phyloP scores from a whole-genome alignment of 2,113 vertebrate species.

The Zonotrichia leucophrys region DNA sequence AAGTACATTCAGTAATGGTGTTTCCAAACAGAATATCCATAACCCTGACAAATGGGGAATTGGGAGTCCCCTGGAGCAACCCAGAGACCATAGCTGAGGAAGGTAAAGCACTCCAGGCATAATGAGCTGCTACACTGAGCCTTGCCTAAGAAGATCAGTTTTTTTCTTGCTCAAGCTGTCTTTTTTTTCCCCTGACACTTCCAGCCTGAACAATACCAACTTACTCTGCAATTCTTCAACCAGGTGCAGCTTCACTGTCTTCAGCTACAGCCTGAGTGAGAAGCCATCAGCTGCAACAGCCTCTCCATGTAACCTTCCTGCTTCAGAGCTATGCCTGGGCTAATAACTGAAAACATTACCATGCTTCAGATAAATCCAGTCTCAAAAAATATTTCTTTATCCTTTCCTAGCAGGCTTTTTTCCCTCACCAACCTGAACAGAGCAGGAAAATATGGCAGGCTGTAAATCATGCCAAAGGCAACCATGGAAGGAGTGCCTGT shows the following conservation, averaged over 20 bases:
- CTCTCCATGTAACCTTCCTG: neutral
- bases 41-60: neutral
- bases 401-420: neutral
- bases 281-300: neutral
- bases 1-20: neutral
- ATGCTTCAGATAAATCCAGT: neutral
- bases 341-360: neutral
- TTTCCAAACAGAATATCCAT: neutral
- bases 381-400: neutral
- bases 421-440: neutral
- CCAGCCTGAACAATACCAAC: neutral
- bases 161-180: neutral
- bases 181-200: neutral
- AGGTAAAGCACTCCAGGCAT: neutral
- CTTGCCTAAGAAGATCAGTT: neutral
- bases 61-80: neutral
- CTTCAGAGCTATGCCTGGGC: neutral
- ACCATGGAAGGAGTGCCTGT: neutral
- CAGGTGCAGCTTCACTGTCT: neutral
- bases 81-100: neutral
- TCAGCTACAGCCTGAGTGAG: neutral
- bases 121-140: neutral
- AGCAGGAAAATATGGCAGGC: neutral
- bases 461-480: neutral
- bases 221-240: neutral